These are phyloP conservation scores for Alauda arvensis DNA, from an alignment of 2,797 vertebrate genomes.

Conservation along the genomic window DNA sequence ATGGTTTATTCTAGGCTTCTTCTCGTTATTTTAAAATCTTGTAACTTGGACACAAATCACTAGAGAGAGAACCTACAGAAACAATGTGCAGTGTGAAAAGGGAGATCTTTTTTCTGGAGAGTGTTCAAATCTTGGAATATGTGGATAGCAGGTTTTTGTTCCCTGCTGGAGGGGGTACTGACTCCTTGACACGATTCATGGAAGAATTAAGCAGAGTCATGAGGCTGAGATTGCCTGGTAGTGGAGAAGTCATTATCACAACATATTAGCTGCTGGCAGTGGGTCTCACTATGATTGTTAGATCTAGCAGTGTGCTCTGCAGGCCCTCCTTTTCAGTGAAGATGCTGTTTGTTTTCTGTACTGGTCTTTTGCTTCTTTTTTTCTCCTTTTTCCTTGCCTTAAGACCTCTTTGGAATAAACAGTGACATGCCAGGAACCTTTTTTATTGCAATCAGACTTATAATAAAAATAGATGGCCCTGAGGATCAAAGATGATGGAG, in stretches of 20 bases:
- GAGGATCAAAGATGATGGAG: neutral
- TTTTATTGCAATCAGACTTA: neutral
- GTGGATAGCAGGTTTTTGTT: neutral
- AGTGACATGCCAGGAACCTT: neutral
- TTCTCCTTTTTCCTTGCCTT: neutral
- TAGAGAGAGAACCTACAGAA: neutral
- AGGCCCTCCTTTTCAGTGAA: neutral
- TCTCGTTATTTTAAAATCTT: neutral
- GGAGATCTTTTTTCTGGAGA: neutral
- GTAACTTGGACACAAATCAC: neutral
- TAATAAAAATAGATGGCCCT: neutral
- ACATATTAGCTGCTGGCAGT: neutral
- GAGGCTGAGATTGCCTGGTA: neutral
- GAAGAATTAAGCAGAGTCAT: neutral
- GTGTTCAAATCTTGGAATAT: neutral
- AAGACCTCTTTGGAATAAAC: neutral
- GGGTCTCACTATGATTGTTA: rapidly evolving
- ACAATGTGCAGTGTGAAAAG: neutral
- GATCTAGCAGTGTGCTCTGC: neutral
- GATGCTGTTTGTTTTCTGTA: neutral
- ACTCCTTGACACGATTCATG: neutral
- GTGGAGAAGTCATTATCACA: neutral
- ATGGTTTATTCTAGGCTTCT: neutral
- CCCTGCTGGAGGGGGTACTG: neutral
- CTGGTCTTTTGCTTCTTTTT: neutral